Evolutionary conservation across 2,797 vertebrate species (phyloP), one percentile per base, ranked within the genome.

Genomic region (Peromyscus melanophrys): DNA sequence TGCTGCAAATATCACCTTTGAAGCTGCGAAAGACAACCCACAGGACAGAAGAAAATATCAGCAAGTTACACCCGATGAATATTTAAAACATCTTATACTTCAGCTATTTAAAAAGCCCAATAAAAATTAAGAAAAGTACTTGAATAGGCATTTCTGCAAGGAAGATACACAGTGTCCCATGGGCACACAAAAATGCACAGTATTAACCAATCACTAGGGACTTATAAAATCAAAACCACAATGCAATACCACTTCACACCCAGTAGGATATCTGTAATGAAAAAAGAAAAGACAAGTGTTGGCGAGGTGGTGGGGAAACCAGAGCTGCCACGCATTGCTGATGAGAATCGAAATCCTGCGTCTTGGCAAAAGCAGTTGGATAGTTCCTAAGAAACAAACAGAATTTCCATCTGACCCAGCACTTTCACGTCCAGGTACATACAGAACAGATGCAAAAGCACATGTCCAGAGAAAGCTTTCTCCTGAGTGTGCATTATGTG

Each of bases 341-440:
- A 7, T 76, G 4, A 81, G 52, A 92, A 76, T 81, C 16, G 77
- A 81, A 92, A 94, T 88, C n/a, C 19, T 52, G 0, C 14, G 61
- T 69, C 43, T 81, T 63, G 90, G 82, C 43, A n/a, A 57, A 92
- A 78, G 71, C 1, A 2, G 61, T 57, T 84, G 46, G n/a, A 16
- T 67, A 84, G 46, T 19, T 76, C 77, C 65, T 95, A 75, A 71
- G 80, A 94, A 96, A 84, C 67, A 87, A 92, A 81, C 73, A 71
- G 67, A 87, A 76, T 77, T 85, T 85, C 4, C 34, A 31, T 31
- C n/a, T 88, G 71, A 88, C 34, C 59, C 43, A 85, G 92, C 13
- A 85, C 0, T 80, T 85, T 67, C 21, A 31, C 19, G n/a, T 40
- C 52, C 69, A 40, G 49, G 6, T 92, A 69, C 88, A 14, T 84